Evolutionary conservation across 2,113 vertebrate genomes (phyloP).

Genomic region (Sialia sialis): DNA sequence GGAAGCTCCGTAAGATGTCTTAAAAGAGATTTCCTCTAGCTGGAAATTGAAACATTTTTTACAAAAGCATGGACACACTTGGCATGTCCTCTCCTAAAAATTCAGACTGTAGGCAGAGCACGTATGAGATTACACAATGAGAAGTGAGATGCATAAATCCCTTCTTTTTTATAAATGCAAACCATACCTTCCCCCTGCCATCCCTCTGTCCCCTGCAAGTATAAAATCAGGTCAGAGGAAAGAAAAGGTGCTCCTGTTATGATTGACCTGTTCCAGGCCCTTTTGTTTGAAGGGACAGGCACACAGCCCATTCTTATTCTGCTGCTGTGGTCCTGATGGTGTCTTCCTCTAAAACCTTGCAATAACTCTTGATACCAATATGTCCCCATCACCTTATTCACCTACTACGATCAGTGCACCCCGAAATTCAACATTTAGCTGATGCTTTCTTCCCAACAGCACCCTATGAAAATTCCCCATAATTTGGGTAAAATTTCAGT

Average conservation of each 20-base stretch:
- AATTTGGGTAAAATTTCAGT: neutral
- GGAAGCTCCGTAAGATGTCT: neutral
- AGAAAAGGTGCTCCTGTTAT: neutral
- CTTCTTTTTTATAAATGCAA: neutral
- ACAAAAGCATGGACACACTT: neutral
- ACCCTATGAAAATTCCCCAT: neutral
- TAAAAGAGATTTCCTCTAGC: neutral
- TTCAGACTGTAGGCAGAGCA: neutral
- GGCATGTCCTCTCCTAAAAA: neutral
- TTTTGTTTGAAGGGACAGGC: neutral
- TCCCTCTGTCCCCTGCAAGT: neutral
- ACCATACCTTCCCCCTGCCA: neutral
- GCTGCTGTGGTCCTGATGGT: neutral
- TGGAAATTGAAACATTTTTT: conserved; percentile 24
- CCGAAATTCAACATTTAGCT: neutral
- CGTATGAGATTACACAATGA: neutral
- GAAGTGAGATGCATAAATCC: neutral
- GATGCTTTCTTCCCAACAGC: neutral
- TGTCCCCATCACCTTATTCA: neutral
- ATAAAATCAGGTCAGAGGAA: neutral
- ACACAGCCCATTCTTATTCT: neutral
- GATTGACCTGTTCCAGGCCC: neutral
- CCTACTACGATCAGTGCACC: neutral
- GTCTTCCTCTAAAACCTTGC: neutral
- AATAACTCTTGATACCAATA: neutral